phyloP scores from a whole-genome alignment of 2,888 invertebrate species.

The Trichogramma evanescens region DNA sequence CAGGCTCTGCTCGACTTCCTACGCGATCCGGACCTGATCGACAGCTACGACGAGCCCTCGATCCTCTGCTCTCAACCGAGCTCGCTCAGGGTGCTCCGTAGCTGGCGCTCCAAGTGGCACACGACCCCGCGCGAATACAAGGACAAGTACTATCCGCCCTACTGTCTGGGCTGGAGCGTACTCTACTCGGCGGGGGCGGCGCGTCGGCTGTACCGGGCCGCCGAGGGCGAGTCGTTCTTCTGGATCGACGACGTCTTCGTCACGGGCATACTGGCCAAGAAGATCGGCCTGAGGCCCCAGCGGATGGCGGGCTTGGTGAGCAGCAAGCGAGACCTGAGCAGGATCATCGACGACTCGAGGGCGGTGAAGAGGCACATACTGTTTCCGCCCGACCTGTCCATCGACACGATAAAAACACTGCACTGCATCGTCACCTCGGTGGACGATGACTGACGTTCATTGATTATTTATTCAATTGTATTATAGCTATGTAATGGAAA shows the following conservation, averaged over 20 bases:
- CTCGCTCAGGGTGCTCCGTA: constrained; percentile 53
- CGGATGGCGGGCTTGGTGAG: too few relatives aligned
- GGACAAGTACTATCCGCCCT: constrained; percentile 60
- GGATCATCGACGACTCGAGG: too few relatives aligned
- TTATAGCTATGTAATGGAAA: too few relatives aligned
- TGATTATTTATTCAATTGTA: too few relatives aligned
- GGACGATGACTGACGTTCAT: too few relatives aligned
- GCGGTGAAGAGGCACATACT: too few relatives aligned
- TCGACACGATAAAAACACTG: too few relatives aligned
- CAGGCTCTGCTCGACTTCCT: constrained; percentile 47
- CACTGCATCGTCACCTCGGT: too few relatives aligned
- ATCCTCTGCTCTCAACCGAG: constrained; percentile 58
- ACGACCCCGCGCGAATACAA: constrained; percentile 64
- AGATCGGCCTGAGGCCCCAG: constrained; percentile 32
- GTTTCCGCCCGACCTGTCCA: too few relatives aligned
- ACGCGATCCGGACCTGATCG: constrained; percentile 53
- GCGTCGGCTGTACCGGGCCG: constrained; percentile 53
- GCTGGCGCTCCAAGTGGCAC: constrained; percentile 69
- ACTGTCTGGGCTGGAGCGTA: constrained; percentile 69
- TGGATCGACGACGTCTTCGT: constrained; percentile 81
- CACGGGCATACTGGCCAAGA: constrained; percentile 60
- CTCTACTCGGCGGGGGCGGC: constrained; percentile 61
- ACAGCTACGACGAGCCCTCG: constrained; percentile 53
- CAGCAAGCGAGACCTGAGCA: too few relatives aligned
- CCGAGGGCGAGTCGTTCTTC: constrained; percentile 61